Base-by-base conservation (phyloP, 2,113 vertebrate species). In the Cinclus mexicanus region DNA sequence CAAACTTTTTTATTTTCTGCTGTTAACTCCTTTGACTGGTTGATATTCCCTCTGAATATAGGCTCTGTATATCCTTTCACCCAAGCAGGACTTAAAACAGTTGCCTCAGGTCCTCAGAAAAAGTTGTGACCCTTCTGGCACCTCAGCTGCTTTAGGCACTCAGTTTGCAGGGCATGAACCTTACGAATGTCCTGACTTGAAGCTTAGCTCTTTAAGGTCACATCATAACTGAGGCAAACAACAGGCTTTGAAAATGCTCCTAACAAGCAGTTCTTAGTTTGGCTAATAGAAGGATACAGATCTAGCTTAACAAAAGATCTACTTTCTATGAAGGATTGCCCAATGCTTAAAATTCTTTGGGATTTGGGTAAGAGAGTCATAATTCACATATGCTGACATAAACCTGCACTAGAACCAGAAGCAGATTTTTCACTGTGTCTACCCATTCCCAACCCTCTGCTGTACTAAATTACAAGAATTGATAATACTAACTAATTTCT, bases 231-330 rank as follows among this genome's bases (percentile, higher is more conserved):
- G 46, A 70, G 87, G 39, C 18, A 74, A 87, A 89, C 31, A 87
- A 44, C 28, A 79, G 53, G 29, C 70, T 91, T 64, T 83, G 75
- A 68, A 90, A 95, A 79, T 29, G 28, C 61, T 85, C 55, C 61
- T 37, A 87, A 94, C 80, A 92, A 74, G 69, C 69, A 39, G 53
- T 56, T 92, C 87, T 96, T 70, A 89, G 50, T 86, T 46, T 67
- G 39, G 35, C 60, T 70, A 81, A 81, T 26, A 78, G 35, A 83
- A 77, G 65, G 37, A 87, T 37, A 91, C 42, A 95, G 74, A 72
- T 53, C 24, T 59, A n/a, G 53, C 28, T 55, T 41, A 91, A 83
- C 61, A 80, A 56, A 85, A 79, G 53, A 79, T 80, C 50, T 83
- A 7, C 50, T 69, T 93, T 86, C 39, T 50, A 3, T 13, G 18